Evolutionary conservation across 2,888 invertebrate species (phyloP).

Genomic region (Chrysolina oricalcia): DNA sequence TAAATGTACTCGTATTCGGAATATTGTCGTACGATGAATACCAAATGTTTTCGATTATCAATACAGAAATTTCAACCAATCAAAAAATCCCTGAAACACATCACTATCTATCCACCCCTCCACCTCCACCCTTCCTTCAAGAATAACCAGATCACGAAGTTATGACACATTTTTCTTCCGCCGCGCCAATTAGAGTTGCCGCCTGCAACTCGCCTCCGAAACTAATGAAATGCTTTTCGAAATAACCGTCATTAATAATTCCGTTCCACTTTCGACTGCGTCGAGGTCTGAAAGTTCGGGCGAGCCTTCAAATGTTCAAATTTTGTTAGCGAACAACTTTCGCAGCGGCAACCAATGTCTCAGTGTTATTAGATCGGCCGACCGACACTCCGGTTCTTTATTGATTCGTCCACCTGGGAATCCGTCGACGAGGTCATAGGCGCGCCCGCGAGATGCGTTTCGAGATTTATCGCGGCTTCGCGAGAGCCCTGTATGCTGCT

Average conservation of each 20-base stretch:
- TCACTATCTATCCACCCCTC: no score
- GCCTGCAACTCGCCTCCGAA: background rate
- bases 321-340: slow-evolving; percentile 12
- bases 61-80: no score
- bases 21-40: no score
- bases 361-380: background rate
- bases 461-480: background rate
- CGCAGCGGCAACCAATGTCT: slow-evolving; percentile 1
- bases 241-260: slow-evolving; percentile 37
- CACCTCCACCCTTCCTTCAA: background rate
- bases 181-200: background rate
- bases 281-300: background rate
- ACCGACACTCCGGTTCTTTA: slow-evolving; percentile 11
- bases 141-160: slow-evolving; percentile 1
- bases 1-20: no score
- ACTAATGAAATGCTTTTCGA: slow-evolving; percentile 20
- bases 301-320: slow-evolving; percentile 8
- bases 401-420: slow-evolving; percentile 13
- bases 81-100: no score
- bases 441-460: background rate
- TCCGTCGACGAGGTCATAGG: slow-evolving; percentile 6
- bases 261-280: slow-evolving; percentile 24
- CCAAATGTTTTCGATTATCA: no score
- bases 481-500: background rate
- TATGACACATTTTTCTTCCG: slow-evolving; percentile 14